Evolutionary conservation across 2,888 invertebrate genomes (phyloP), one percentile per base, ranked within the genome.

Genomic region (Eristalis tenax): DNA sequence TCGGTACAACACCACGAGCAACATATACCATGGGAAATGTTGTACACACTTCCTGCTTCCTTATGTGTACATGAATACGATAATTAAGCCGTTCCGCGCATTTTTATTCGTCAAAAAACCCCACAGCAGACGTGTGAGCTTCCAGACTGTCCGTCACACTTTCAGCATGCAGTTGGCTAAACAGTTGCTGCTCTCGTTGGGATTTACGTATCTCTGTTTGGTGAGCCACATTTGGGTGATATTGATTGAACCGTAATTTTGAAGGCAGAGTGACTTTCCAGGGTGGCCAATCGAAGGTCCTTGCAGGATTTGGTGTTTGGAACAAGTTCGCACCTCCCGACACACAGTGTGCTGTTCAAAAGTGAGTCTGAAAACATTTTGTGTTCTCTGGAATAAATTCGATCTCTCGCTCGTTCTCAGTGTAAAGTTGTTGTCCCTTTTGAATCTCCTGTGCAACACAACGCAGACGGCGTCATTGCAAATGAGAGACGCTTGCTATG

Each of bases 381-480:
- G 32, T 32, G 32, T 32, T 1, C 0, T 23, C 2, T 32, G 15
- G 56, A 10, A 5, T 32, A 32, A 32, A 8, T 8, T 8, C 32
- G 32, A 8, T 32, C n/a, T 56, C 0, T 28, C 26, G 13, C 4
- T 38, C 38, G 43, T 26, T 26, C 26, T 26, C 28, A 85, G 85
- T 77, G 73, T 81, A 0, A 93, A 93, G 89, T 91, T 93, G 57
- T 88, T 93, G 82, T 95, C 94, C 89, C 92, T 96, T 74, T 91
- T 96, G 11, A 95, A 94, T 90, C 92, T 95, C 82, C 94, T 95
- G 84, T 95, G 95, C 91, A 95, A 95, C 89, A 94, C 95, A 50
- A 95, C 95, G n/a, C 95, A 95, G 91, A 94, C 94, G 18, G 94
- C 94, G 1, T 94, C 95, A 89, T 92, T 94, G 4, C 94, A 94